Evolutionary conservation across 2,113 vertebrate genomes (phyloP), one percentile per base, ranked within the genome.

Genomic region (Cranoglanis bouderius): DNA sequence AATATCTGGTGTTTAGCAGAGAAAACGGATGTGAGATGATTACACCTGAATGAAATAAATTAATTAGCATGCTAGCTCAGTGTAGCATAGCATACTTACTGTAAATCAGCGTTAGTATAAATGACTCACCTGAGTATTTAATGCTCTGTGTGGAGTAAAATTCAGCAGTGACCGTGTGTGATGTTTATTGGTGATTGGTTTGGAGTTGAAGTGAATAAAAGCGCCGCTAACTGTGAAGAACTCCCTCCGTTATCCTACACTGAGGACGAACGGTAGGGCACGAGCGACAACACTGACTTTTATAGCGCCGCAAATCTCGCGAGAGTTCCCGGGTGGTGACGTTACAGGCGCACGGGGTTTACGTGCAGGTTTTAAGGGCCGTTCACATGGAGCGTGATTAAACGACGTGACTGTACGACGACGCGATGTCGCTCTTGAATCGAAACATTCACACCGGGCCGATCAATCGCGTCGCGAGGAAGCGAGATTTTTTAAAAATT

Each of bases 211-310:
- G 43, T 32, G 72, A 75, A 4, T 53, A 19, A 80, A 78, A n/a
- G 70, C 1, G 59, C 1, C 9, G 7, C n/a, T 14, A 19, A 6
- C n/a, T 6, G 0, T 9, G 3, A n/a, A 1, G 0, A 0, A n/a
- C 2, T 0, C 57, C 67, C 32, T 87, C 18, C 90, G 95, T 95
- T 96, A 95, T 95, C 95, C 95, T 95, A 49, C 95, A 96, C 95
- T 96, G 95, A 96, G 96, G 96, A 96, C 96, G 95, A 96, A 96
- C 95, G 91, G 90, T 82, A 95, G 93, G 94, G 92, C 93, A 74
- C 38, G 85, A 49, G 57, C 32, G 19, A 40, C 0, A 70, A 19
- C 6, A 1, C 19, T 21, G 0, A 82, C 2, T 93, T 96, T 93
- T 95, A 95, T 87, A 40, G 43, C 53, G 43, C 4, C 6, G 6